Base-by-base conservation (phyloP, 2,888 invertebrate genomes). In the Meteorus cinctellus region DNA sequence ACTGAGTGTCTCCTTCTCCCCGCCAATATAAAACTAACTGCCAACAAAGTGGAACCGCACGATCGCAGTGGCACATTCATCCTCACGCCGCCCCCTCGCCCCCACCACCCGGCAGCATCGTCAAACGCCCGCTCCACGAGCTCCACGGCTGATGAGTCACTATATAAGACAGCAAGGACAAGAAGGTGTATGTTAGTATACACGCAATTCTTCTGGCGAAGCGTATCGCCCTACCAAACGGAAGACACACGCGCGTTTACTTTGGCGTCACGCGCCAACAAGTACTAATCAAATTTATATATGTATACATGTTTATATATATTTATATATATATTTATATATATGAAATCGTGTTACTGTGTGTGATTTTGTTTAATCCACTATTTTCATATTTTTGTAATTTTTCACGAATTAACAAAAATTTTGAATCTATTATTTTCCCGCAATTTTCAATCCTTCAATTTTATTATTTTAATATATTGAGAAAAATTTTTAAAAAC, bases 101-200 rank as follows among this genome's bases (percentile, higher is more conserved):
- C 81, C 80, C 81, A 76, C 81, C 72, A 77, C 75, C 74, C 75
- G 74, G 74, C 59, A 31, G 45, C 55, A 72, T 29, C 72, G 68
- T 63, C 76, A 76, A 65, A 73, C 72, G 60, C 72, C 62, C 72
- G 76, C 76, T 68, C 68, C 72, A 81, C 79, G 81, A 82, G 83
- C 83, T 80, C 84, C 82, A 83, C 84, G 83, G 86, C 87, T 86
- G 87, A 89, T 89, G 89, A 89, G 86, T 87, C 87, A 89, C 87
- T 89, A 89, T 89, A 89, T 88, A 89, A 89, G 89, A 87, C 88
- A 85, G 89, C 88, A 89, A 89, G 89, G 89, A 89, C 88, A 87
- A 87, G 87, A 86, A 87, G 87, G 87, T 87, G 86, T 87, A 89
- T 87, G 88, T 86, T 87, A 89, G 89, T 89, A 84, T 85, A 88